Base-by-base conservation (phyloP, 2,888 invertebrate genomes). In the Macropis europaea region DNA sequence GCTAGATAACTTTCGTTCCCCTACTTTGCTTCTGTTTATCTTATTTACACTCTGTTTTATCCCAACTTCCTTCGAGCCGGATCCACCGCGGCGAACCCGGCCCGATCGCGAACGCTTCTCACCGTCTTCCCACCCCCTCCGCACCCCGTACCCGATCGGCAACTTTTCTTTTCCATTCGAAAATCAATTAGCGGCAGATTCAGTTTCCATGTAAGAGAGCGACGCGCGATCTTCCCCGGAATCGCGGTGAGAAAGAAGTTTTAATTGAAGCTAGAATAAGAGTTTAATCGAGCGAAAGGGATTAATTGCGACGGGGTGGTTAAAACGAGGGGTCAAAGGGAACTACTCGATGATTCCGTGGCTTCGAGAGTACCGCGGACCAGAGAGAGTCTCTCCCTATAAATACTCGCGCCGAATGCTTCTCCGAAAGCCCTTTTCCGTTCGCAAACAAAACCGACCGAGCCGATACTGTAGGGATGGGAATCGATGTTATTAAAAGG, bases 221-320 rank as follows among this genome's bases (percentile, higher is more conserved):
- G 66, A 61, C 61, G 50, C 73, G 70, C 67, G 63, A 76, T 76
- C 67, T 73, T 76, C 73, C 76, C 71, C 70, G 50, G 80, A 78
- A 77, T 74, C 74, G 70, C 70, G 62, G 32, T 47, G 74, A 73
- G 78, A 84, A 83, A 85, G 81, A 86, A 86, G 84, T 86, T 86
- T 86, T 86, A 86, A 86, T 86, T 86, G 85, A 86, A 85, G 80
- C 82, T 79, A 83, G 85, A 86, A 85, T 84, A 84, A 82, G 82
- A 86, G 86, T 86, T 86, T 86, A 86, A 86, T 86, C 86, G 86
- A 82, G 85, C 86, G 82, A 82, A 81, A 81, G 82, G 85, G 85
- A 86, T 86, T 86, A 86, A 86, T 86, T 86, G 86, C 84, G 28
- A 61, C 9, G 32, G 32, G 30, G 76, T 81, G 67, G 59, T 53